phyloP scores from a whole-genome alignment of 2,797 vertebrate genomes.

The Phalanger gymnotis region DNA sequence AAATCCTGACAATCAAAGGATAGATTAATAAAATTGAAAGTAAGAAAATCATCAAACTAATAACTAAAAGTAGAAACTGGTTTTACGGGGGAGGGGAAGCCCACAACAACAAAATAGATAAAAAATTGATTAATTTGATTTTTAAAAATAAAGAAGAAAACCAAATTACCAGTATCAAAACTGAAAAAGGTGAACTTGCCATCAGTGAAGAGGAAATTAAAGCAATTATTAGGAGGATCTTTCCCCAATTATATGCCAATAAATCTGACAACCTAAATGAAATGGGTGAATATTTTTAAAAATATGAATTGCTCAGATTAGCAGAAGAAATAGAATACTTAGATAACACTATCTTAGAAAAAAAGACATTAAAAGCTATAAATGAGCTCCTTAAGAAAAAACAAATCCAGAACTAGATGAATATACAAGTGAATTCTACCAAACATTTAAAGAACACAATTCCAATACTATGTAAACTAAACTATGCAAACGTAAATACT shows the following conservation, averaged over 20 bases:
- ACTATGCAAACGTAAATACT: too few relatives aligned
- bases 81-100: background rate
- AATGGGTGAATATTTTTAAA: background rate
- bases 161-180: background rate
- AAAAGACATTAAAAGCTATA: background rate
- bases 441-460: background rate
- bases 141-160: background rate
- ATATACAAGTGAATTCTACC: background rate
- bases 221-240: background rate
- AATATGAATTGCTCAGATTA: background rate
- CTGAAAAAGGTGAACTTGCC: background rate
- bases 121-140: background rate
- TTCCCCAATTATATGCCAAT: background rate
- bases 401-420: background rate
- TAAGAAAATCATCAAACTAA: background rate
- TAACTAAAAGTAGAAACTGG: background rate
- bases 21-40: background rate
- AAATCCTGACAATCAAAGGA: background rate
- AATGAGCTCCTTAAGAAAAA: background rate
- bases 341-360: background rate
- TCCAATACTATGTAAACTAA: background rate
- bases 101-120: background rate
- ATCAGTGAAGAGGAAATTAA: background rate
- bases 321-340: background rate
- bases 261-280: background rate